Base-by-base conservation (phyloP, 2,113 vertebrate species). In the Cisticola juncidis region DNA sequence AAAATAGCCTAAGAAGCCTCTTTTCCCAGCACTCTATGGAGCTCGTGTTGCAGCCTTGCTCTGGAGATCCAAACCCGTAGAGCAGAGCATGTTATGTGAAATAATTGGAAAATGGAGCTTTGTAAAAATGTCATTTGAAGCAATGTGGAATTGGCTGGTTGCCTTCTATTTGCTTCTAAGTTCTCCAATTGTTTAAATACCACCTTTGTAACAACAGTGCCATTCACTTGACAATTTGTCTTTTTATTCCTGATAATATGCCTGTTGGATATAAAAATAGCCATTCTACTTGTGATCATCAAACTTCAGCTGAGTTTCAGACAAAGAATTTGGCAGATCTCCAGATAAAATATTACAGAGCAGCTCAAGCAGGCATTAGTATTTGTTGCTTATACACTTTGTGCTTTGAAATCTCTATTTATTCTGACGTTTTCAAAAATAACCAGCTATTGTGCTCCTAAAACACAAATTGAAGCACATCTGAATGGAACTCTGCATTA, bases 141-240 rank as follows among this genome's bases (percentile, higher is more conserved):
- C 48, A 87, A 80, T 73, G 54, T 53, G 84, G 68, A 68, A 23
- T 91, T 96, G 93, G 42, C 84, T 94, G 56, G 62, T 86, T 92
- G 92, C 84, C 58, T 87, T 74, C 62, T 92, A 7, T 94, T 96
- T 92, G 74, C 62, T 95, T 94, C 68, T 24, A 62, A 89, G 61
- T 77, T 96, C 69, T 81, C 47, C 23, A n/a, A 38, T 85, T 62
- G 53, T 93, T 85, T 66, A 86, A 96, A 92, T 82, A 74, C 56
- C 66, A 73, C 86, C 76, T 86, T 90, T 80, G 28, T 58, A 88
- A 94, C 53, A 84, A 91, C 54, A 47, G 53, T 51, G n/a, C 47
- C 35, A 54, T 86, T 88, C 69, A 50, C 57, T 93, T 81, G 31
- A 54, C 84, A 89, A 72, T 93, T 90, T 90, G 64, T 87, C 36